These are phyloP conservation scores for Orthosia cruda DNA, from an alignment of 2,888 invertebrate species.

Conservation along the genomic window DNA sequence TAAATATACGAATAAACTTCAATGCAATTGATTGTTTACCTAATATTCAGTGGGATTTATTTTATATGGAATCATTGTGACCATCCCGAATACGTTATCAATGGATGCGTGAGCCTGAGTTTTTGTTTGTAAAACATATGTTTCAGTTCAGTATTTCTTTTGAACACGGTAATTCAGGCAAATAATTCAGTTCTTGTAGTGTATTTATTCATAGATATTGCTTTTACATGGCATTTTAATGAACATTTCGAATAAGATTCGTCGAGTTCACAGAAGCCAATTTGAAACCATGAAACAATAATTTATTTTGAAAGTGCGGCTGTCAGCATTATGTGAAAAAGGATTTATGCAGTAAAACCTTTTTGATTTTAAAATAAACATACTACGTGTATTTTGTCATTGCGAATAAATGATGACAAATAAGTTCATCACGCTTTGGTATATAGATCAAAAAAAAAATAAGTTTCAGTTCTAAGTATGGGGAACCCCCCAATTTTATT, in stretches of 20 bases:
- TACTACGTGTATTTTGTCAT: background rate
- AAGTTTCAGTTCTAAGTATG: too few relatives aligned
- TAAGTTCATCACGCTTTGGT: conserved; percentile 8
- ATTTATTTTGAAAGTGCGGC: conserved; percentile 12
- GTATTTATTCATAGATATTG: conserved; percentile 6
- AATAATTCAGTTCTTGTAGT: conserved; percentile 6
- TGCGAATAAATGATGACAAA: background rate
- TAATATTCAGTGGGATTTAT: conserved; percentile 47
- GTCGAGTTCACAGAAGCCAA: conserved; percentile 20
- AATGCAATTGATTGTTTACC: conserved; percentile 58
- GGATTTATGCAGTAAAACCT: conserved; percentile 21
- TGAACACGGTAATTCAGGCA: background rate
- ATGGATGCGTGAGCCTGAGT: conserved; percentile 17
- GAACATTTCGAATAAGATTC: conserved; percentile 2
- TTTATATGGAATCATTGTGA: conserved; percentile 35
- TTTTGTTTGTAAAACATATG: conserved; percentile 9
- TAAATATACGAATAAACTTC: conserved; percentile 58
- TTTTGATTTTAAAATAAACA: conserved; percentile 26
- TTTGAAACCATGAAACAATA: conserved; percentile 27
- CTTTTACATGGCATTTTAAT: conserved; percentile 15
- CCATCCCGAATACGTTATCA: conserved; percentile 36
- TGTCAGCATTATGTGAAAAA: conserved; percentile 19
- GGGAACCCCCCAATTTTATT: too few relatives aligned
- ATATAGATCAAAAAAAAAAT: background rate
- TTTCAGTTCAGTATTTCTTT: conserved; percentile 5